Percentiles rank a stretch among this genome's conserved stretches.
Conservation (phyloP, 2,113 vertebrate genomes). For the Dromiciops gliroides region DNA sequence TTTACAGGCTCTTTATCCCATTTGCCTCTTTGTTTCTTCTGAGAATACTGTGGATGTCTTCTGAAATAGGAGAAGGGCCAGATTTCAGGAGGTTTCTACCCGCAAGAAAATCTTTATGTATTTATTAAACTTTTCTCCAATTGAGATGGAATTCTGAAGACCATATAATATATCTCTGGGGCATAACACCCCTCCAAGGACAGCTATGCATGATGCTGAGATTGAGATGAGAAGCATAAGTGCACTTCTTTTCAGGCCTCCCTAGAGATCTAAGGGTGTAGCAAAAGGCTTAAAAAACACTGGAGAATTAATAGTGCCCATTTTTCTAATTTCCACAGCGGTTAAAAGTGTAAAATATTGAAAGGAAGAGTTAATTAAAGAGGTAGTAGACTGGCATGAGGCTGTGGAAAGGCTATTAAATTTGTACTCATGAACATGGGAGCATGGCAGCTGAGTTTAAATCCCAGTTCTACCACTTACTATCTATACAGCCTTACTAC, state of each 20-base stretch:
- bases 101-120: background rate
- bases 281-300: background rate
- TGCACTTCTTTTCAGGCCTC: background rate
- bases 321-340: background rate
- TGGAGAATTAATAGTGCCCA: background rate
- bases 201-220: background rate
- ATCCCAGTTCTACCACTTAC: background rate
- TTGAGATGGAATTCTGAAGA: background rate
- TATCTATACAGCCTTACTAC: background rate
- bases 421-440: background rate
- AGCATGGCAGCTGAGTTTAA: background rate
- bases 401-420: background rate
- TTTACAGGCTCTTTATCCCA: slow-evolving; percentile 46
- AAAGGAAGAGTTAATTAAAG: background rate
- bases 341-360: background rate
- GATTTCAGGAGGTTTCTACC: slow-evolving; percentile 25
- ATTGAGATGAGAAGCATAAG: background rate
- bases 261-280: background rate
- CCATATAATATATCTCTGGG: background rate
- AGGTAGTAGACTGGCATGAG: background rate
- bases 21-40: slow-evolving; percentile 14
- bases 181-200: background rate
- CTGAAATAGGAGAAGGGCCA: background rate
- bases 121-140: slow-evolving; percentile 19
- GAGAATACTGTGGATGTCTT: slow-evolving; percentile 1